phyloP scores from a whole-genome alignment of 2,888 invertebrate species.

The Boloria euphrosyne region DNA sequence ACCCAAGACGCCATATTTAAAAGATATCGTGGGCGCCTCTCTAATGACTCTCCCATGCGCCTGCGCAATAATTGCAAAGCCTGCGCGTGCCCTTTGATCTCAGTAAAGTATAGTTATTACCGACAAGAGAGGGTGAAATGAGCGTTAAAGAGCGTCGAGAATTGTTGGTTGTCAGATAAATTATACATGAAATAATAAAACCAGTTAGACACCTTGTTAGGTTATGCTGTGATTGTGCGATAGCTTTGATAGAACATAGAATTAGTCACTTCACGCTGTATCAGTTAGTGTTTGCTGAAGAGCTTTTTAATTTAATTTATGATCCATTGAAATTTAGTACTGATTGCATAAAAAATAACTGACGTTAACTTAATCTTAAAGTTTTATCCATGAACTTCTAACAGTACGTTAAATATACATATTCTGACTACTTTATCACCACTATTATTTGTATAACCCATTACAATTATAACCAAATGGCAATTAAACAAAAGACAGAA shows the following conservation, averaged over 20 bases:
- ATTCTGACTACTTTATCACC: too few relatives aligned
- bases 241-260: slow-evolving; percentile 25
- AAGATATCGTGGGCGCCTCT: slow-evolving; percentile 56
- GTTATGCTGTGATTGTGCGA: slow-evolving; percentile 33
- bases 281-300: neutral
- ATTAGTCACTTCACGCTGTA: slow-evolving; percentile 23
- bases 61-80: slow-evolving; percentile 74
- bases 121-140: slow-evolving; percentile 74
- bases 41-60: slow-evolving; percentile 76
- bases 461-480: too few relatives aligned
- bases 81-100: slow-evolving; percentile 78
- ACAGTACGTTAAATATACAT: too few relatives aligned
- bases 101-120: slow-evolving; percentile 75
- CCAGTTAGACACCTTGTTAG: slow-evolving; percentile 59
- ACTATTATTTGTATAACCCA: too few relatives aligned
- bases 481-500: too few relatives aligned
- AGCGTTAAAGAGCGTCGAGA: slow-evolving; percentile 67
- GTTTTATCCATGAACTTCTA: too few relatives aligned
- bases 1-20: slow-evolving; percentile 68
- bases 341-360: neutral
- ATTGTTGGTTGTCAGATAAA: slow-evolving; percentile 71
- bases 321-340: neutral
- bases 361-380: neutral
- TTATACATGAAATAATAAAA: slow-evolving; percentile 74
- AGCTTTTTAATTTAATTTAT: neutral